phyloP scores from a whole-genome alignment of 2,113 vertebrate species.

The Phrynosoma blainvillii region DNA sequence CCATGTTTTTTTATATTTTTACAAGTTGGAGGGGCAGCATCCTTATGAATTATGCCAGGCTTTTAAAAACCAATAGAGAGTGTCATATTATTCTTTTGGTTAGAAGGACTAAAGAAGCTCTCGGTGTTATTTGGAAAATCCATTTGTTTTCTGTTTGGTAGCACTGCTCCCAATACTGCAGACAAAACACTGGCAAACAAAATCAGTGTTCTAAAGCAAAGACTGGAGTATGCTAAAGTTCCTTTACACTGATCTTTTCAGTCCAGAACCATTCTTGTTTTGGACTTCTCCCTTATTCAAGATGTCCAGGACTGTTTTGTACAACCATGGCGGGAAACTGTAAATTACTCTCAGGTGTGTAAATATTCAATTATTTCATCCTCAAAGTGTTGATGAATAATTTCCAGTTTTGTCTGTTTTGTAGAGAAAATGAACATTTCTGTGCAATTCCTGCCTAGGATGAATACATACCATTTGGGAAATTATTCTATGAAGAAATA shows the following conservation, averaged over 20 bases:
- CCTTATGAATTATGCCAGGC: neutral
- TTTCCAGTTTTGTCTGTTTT: too few relatives aligned
- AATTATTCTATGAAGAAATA: too few relatives aligned
- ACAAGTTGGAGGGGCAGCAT: neutral
- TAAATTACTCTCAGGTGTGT: too few relatives aligned
- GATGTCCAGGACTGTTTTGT: neutral
- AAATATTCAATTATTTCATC: too few relatives aligned
- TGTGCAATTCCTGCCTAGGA: too few relatives aligned
- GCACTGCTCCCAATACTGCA: neutral
- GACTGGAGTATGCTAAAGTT: neutral
- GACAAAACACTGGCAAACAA: neutral
- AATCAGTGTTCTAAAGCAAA: neutral
- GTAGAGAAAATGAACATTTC: too few relatives aligned
- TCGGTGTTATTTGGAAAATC: neutral
- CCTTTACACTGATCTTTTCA: neutral
- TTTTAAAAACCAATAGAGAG: neutral
- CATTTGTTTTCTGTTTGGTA: neutral
- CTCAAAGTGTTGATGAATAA: too few relatives aligned
- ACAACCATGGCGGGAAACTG: neutral
- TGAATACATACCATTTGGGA: too few relatives aligned
- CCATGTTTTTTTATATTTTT: neutral
- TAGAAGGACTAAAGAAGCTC: conserved; percentile 4
- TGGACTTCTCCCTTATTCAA: neutral
- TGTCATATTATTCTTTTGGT: neutral
- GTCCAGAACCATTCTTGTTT: neutral